Evolutionary conservation across 53 echinoderm and acorn worm species (phyloP), one percentile per base, ranked within the genome.

Genomic region (Arbacia lixula): DNA sequence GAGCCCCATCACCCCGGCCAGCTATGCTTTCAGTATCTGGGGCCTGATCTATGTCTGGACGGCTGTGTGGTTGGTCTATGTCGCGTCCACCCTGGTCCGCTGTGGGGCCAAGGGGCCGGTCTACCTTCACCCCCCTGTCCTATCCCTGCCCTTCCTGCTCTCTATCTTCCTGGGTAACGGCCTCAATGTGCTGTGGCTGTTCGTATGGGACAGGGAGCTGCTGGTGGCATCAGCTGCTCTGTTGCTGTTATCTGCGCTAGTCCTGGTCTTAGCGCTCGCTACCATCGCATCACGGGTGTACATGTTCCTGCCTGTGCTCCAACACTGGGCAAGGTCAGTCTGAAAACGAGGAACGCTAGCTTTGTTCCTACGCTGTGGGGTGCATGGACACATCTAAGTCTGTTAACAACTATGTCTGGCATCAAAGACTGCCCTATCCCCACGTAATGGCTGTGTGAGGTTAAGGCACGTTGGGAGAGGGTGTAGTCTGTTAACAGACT

Each of bases 11-110:
- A 88, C 89, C 26, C 89, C 89, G 10, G 84, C 89, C 20, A 53
- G 52, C 54, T 88, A 66, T 64, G 82, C 89, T 20, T 88, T 88
- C 53, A 14, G 27, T 52, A 88, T 88, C 30, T 88, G 89, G 89
- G 74, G 83, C 1, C 29, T 88, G 1, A 88, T 88, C 25, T 88
- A 88, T 29, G 33, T 72, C 1, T 88, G 83, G 83, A 71, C 66
- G 31, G n/a, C 53, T 1, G 89, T 65, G 8, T 71, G 71, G 63
- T 53, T 88, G 36, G 19, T 74, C 34, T 88, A 88, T 53, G 28
- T 72, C 37, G 37, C 73, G 25, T 61, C 74, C 26, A 74, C 89
- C 11, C 42, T 88, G 3, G 84, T 73, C 46, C 73, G 89, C 20
- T 49, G 28, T 11, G 84, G 73, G 62, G 21, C 39, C 29, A 8